Conservation (phyloP, 2,888 invertebrate genomes). For the Limnephilus lunatus region DNA sequence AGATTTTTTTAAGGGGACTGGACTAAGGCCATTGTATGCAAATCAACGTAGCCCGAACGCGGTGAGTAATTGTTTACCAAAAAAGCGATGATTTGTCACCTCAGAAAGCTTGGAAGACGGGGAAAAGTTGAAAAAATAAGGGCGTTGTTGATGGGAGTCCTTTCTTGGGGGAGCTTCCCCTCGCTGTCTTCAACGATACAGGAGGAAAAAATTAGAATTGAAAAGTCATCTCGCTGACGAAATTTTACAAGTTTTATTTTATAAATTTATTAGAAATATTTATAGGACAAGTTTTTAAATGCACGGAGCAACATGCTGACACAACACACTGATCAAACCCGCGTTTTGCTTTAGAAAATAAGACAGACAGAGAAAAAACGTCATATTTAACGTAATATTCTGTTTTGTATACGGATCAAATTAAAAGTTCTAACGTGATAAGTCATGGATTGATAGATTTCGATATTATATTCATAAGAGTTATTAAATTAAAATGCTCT, state of each 20-base stretch:
- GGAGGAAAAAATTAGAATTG: not conserved
- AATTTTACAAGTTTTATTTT: not conserved
- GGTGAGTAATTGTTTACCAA: slow-evolving; percentile 63
- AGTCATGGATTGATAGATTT: not conserved
- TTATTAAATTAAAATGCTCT: no score
- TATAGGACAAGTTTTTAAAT: not conserved
- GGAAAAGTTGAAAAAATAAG: slow-evolving; percentile 13
- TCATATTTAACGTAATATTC: no score
- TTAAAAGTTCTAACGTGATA: not conserved
- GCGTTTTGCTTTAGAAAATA: not conserved
- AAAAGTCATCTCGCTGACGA: not conserved
- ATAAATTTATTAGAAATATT: not conserved
- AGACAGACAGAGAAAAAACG: not conserved
- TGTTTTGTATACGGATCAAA: not conserved
- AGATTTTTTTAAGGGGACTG: not conserved
- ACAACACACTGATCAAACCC: not conserved
- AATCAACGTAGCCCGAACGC: slow-evolving; percentile 63
- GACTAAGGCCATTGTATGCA: slow-evolving; percentile 57
- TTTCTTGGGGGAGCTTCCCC: not conserved
- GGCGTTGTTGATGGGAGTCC: slow-evolving; percentile 2
- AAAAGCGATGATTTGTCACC: slow-evolving; percentile 50
- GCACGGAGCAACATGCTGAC: not conserved
- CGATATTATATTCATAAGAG: not conserved
- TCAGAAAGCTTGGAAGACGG: not conserved
- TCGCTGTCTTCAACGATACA: not conserved